Evolutionary conservation across 2,888 invertebrate species (phyloP), one percentile per base, ranked within the genome.

Genomic region (Drosophila mimetica): DNA sequence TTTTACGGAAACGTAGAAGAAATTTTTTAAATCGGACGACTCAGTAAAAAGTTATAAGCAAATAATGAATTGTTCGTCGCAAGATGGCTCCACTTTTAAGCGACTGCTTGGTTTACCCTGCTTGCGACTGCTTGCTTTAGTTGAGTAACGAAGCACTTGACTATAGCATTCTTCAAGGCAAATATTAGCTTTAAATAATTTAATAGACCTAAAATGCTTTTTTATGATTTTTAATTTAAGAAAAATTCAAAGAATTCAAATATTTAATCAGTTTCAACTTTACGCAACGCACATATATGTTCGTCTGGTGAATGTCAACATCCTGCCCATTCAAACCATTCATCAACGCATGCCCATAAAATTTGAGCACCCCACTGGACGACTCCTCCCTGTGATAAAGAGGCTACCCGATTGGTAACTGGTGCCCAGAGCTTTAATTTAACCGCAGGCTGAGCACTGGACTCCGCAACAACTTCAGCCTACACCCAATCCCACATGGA

Each of bases 331-430:
- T 51, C 44, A 65, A 58, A 32, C 64, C 47, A 74, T 75, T 53
- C 50, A 79, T 82, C 77, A 77, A 69, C 22, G 66, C 53, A 57
- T 66, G 61, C 46, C 20, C 74, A 77, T 84, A 83, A 82, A 81
- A 81, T 64, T 74, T 76, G 69, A 83, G 76, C 74, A 79, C 76
- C 67, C 54, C 44, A 42, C 60, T 64, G 77, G 46, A 67, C 65
- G 58, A 71, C 73, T 77, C 63, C 71, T 66, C 58, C 60, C 66
- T 22, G 13, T 13, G 25, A 22, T 20, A 48, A 30, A 28, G 39
- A 16, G 20, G 25, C 22, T 34, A 52, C 42, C 42, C 22, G 22
- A 42, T 41, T 47, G 46, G 34, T 34, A 16, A 65, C 47, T 22
- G 54, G 8, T 30, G 44, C 39, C 66, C 47, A 46, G 9, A 46